Base-by-base conservation (phyloP, 2,797 vertebrate genomes). In the Lithobates sylvaticus region DNA sequence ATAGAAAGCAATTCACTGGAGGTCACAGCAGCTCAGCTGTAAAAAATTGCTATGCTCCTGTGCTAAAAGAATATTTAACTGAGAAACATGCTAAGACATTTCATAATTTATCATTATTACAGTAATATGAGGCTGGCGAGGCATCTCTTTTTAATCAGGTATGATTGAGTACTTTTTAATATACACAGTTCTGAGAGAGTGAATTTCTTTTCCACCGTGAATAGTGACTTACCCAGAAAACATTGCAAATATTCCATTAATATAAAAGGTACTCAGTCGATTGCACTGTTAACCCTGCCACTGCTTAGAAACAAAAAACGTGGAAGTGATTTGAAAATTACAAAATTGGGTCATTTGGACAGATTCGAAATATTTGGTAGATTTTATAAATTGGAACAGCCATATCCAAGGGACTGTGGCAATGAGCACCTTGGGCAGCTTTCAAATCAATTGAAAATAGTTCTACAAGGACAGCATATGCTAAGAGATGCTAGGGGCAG, bases 61-160 rank as follows among this genome's bases (percentile, higher is more conserved):
- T 54, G 74, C n/a, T 81, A 68, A 15, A 16, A 36, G 70, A 76
- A 68, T 54, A 64, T 86, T 42, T 76, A 61, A 61, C 72, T 26
- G 34, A 71, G 50, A 76, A 69, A 81, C 27, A 21, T 58, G 65
- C 2, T 47, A 64, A 83, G 64, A 86, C 78, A 64, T 76, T 86
- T 81, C 71, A 74, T 81, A 68, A 86, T 86, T 81, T 73, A 86
- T 86, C 78, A 86, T 86, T 81, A 86, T 86, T 72, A 71, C 67
- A 71, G 84, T 86, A 76, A 86, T 86, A 81, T 64, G 84, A 47
- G 78, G 34, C 80, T 71, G 78, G 65, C 64, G 84, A 86, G 78
- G 78, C 84, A 71, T 81, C 78, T 21, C 84, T 64, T 86, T 82
- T 81, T 86, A 86, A 81, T 81, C 84, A 81, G 84, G 65, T 86